Conservation (phyloP, 1,140 invertebrate genomes). For the Drosophila sucinea region DNA sequence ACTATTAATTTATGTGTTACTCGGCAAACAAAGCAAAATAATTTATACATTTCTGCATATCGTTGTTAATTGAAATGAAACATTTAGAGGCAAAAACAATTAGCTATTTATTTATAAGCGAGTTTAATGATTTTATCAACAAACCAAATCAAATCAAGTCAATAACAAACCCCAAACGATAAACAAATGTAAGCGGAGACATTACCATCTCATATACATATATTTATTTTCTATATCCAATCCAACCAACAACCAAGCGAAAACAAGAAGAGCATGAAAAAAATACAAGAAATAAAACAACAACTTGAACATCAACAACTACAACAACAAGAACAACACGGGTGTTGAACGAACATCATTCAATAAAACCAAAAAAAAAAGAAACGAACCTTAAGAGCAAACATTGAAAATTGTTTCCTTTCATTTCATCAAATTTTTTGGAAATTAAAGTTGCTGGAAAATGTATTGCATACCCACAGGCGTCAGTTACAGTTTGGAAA, state of each 20-base stretch:
- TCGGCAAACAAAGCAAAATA: constrained; percentile 38
- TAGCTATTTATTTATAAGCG: constrained; percentile 35
- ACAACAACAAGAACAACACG: constrained; percentile 38
- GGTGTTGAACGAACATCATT: constrained; percentile 63
- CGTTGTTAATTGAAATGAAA: constrained; percentile 64
- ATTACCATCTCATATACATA: constrained; percentile 50
- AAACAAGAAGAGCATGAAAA: constrained; percentile 50
- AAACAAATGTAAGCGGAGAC: constrained; percentile 22
- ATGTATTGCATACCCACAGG: constrained; percentile 41
- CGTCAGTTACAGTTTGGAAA: constrained; percentile 25
- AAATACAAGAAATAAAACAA: constrained; percentile 64
- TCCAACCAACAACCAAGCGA: constrained; percentile 30
- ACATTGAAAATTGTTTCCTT: constrained; percentile 1
- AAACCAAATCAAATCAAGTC: constrained; percentile 14
- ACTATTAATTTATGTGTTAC: constrained; percentile 59
- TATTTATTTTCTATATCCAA: constrained; percentile 37
- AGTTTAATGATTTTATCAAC: constrained; percentile 35
- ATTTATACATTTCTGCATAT: constrained; percentile 69
- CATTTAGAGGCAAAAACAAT: constrained; percentile 35
- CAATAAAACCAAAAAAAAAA: constrained; percentile 49
- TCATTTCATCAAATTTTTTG: constrained; percentile 9
- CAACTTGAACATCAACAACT: constrained; percentile 35
- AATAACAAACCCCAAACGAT: constrained; percentile 18
- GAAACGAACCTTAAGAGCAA: constrained; percentile 61
- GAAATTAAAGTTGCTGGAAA: neutral